phyloP scores from a whole-genome alignment of 1,140 invertebrate species.

The Rhagoletis pomonella region DNA sequence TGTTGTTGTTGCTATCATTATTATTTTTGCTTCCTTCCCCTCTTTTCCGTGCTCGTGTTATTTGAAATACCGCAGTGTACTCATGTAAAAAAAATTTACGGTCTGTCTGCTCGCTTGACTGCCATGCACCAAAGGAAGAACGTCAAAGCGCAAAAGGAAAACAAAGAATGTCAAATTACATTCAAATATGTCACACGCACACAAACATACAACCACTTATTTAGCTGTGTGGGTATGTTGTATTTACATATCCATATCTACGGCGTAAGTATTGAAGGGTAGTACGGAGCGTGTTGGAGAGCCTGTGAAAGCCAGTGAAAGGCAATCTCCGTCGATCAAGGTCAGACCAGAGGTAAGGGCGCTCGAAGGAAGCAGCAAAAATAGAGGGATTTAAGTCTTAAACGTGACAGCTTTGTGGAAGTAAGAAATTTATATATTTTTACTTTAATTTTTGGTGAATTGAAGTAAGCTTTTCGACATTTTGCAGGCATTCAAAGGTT shows the following conservation, averaged over 20 bases:
- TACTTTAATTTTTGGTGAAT: too few relatives aligned
- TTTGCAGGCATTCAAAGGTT: too few relatives aligned
- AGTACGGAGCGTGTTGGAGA: constrained; percentile 15
- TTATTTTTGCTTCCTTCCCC: neutral
- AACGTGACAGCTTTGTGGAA: neutral
- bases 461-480: too few relatives aligned
- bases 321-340: constrained; percentile 46
- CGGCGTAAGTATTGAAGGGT: neutral
- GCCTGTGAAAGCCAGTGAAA: constrained; percentile 35
- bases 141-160: constrained; percentile 43
- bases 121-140: constrained; percentile 4
- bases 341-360: constrained; percentile 20
- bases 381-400: neutral
- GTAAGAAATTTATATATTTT: too few relatives aligned
- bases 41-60: neutral
- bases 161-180: constrained; percentile 51
- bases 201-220: neutral
- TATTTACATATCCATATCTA: neutral
- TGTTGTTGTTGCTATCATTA: neutral
- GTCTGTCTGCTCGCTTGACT: constrained; percentile 32
- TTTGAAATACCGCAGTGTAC: neutral
- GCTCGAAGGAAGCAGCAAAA: neutral
- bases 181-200: constrained; percentile 37
- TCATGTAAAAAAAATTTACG: constrained; percentile 13
- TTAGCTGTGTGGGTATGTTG: neutral